These are phyloP conservation scores for Cotesia congregata DNA, from an alignment of 2,888 invertebrate genomes.

Conservation along the genomic window DNA sequence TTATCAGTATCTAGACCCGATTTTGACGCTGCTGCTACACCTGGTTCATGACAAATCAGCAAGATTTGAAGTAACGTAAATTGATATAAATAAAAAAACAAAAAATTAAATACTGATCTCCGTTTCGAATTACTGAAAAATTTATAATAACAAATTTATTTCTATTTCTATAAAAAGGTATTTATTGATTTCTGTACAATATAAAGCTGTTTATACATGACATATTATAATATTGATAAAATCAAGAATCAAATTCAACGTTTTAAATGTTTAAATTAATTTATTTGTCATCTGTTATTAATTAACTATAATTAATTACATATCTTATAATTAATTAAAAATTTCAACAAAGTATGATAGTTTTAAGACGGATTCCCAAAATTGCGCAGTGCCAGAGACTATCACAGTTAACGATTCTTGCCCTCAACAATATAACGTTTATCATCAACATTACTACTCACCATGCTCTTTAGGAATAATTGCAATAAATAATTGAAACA, in stretches of 20 bases:
- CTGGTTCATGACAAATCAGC: too few relatives aligned
- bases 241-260: neutral
- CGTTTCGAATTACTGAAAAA: too few relatives aligned
- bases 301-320: neutral
- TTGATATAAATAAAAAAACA: too few relatives aligned
- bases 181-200: neutral
- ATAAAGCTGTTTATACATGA: neutral
- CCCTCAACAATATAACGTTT: conserved; percentile 44
- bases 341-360: conserved; percentile 13
- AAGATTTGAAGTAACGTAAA: too few relatives aligned
- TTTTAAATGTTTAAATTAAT: neutral
- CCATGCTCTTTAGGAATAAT: conserved; percentile 43
- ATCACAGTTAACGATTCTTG: conserved; percentile 66
- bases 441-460: conserved; percentile 47
- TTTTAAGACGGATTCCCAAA: conserved; percentile 42
- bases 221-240: neutral
- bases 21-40: too few relatives aligned
- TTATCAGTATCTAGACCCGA: too few relatives aligned
- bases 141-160: neutral
- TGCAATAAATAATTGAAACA: conserved; percentile 24
- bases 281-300: neutral
- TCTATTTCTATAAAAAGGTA: neutral
- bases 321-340: neutral
- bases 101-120: too few relatives aligned
- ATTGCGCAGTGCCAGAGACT: conserved; percentile 64